Base-by-base conservation (phyloP, 2,888 invertebrate species). In the Diplolepis rosae region DNA sequence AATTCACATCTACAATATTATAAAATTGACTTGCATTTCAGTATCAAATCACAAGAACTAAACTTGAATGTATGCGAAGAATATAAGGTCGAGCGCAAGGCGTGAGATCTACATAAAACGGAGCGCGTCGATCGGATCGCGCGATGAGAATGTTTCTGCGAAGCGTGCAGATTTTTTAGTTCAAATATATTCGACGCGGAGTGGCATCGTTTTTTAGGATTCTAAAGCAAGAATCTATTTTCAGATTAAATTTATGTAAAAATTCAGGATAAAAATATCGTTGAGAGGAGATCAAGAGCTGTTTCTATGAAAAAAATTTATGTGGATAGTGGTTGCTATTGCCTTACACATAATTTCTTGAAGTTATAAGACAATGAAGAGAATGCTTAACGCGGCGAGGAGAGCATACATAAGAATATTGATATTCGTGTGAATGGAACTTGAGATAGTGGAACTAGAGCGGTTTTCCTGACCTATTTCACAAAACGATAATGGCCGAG, bases 401-500 rank as follows among this genome's bases (percentile, higher is more conserved):
- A 61, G 61, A 61, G 61, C 24, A 61, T 3, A 24, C 39, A 35
- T 35, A 61, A 35, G 24, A 61, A 39, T 61, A 61, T 61, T 61
- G 72, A 72, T 75, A 70, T 71, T 72, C 74, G 69, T 67, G 75
- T 75, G 76, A 76, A 77, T 73, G 75, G 72, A 70, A 74, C 75
- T 77, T 75, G 72, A 79, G 78, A 77, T 80, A 80, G 69, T 68
- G 76, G 77, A 82, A 83, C 75, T 79, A 77, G 80, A 80, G 71
- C 82, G 77, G 80, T 75, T 76, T 77, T 80, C 80, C 83, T 85
- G 85, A 85, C 83, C 86, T 78, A 80, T 79, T 83, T 80, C 77
- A 76, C 73, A 76, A 74, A 75, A 71, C 75, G 77, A 80, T 79
- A 79, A 77, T 73, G 77, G 70, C 70, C 71, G 66, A n/a, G n/a